A percentile compares a stretch with the other conserved stretches of the same genome.
Conservation (phyloP, 2,113 vertebrate genomes). For the Rostratula benghalensis region DNA sequence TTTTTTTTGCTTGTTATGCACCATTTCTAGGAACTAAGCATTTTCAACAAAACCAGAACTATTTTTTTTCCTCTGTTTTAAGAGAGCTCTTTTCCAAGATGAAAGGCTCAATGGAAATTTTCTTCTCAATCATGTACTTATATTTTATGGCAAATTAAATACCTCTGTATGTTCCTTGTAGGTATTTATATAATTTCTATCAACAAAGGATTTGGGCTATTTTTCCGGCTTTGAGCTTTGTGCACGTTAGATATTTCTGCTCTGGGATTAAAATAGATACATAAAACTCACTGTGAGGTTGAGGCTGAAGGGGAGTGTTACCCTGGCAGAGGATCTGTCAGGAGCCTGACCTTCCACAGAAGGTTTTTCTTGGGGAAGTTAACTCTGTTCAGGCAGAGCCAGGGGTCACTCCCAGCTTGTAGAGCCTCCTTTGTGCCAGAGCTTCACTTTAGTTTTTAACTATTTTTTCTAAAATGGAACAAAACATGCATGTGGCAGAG, state of each 20-base stretch:
- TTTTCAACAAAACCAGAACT: not conserved
- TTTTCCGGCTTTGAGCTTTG: not conserved
- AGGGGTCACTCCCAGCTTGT: not conserved
- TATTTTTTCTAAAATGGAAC: conserved; percentile 36
- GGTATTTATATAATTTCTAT: not conserved
- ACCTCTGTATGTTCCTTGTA: not conserved
- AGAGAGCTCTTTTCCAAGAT: not conserved
- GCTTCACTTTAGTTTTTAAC: not conserved
- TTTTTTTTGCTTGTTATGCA: not conserved
- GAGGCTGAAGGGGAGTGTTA: not conserved
- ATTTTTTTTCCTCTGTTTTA: not conserved
- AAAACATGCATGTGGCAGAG: not conserved
- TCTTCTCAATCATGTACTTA: not conserved
- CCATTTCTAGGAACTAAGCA: not conserved
- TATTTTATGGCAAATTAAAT: conserved; percentile 5
- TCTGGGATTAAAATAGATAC: not conserved
- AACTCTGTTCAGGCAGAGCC: not conserved
- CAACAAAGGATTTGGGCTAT: not conserved
- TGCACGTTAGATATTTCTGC: not conserved
- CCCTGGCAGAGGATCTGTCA: not conserved
- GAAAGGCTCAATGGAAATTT: not conserved
- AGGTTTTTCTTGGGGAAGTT: not conserved
- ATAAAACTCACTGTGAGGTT: not conserved
- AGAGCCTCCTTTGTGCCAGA: not conserved
- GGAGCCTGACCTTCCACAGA: not conserved